phyloP scores from a whole-genome alignment of 2,888 invertebrate species.

The Notodonta ziczac region DNA sequence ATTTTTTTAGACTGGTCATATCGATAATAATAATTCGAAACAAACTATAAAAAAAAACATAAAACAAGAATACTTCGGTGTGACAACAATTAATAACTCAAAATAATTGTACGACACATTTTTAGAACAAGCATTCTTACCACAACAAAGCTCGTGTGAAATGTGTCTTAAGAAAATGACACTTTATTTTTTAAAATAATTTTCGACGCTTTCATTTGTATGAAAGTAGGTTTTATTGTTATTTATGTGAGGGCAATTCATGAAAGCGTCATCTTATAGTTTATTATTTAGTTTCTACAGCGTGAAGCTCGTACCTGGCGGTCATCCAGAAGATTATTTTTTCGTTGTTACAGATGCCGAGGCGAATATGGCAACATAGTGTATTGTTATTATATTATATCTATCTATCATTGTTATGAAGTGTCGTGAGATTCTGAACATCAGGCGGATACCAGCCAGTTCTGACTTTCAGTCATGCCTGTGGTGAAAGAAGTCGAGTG shows the following conservation, averaged over 20 bases:
- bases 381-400: no score
- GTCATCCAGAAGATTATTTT: not conserved
- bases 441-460: no score
- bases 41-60: no score
- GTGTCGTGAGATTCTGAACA: no score
- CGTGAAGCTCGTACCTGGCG: not conserved
- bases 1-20: no score
- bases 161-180: not conserved
- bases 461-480: no score
- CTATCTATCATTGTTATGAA: no score
- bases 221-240: not conserved
- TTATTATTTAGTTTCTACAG: slow-evolving; percentile 1
- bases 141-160: not conserved
- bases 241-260: not conserved
- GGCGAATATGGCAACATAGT: no score
- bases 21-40: no score
- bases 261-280: not conserved
- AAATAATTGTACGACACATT: not conserved
- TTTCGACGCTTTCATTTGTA: not conserved
- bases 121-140: not conserved
- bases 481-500: no score
- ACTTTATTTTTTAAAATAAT: not conserved
- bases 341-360: not conserved
- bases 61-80: no score
- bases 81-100: no score